Base-by-base conservation (phyloP, 1,140 invertebrate species). In the Whitmania pigra region DNA sequence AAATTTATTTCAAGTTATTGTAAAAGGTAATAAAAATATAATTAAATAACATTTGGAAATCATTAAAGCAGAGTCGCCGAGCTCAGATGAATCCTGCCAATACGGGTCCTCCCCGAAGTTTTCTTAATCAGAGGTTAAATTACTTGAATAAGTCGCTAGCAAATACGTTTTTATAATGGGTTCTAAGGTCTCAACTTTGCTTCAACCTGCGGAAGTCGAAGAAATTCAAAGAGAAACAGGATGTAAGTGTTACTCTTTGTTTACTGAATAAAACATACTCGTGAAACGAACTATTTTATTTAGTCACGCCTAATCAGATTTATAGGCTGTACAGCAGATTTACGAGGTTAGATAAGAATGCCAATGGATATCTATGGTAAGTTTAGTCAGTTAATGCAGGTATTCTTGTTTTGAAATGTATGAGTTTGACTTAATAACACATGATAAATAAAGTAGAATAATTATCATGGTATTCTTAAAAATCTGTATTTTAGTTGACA, bases 261-360 rank as follows among this genome's bases (percentile, higher is more conserved):
- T 15, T 49, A 49, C 5, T 49, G 11, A 49, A 5, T 49, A 49
- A 49, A 49, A 49, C 43, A 17, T 49, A 49, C 43, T 49, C 15
- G 9, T 49, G 43, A 49, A 15, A 49, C 15, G 15, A 63, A 25
- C 29, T 25, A 13, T 63, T 27, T 63, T 63, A 31, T 13, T 11
- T 22, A 70, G 69, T 70, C 49, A 70, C 43, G 22, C 69, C 69
- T 36, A 97, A 94, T 81, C 96, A 99, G 86, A 98, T 99, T 76
- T 93, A 97, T 82, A 86, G 96, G 5, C 83, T 99, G 3, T 99
- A 97, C 82, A 97, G 93, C 73, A 87, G 96, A 74, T 99, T 99
- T 79, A 96, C 94, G 11, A 93, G 91, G 75, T 84, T 99, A 76
- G 95, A 98, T 82, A 90, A 96, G 79, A 90, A 90, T 74, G 91